phyloP scores from a whole-genome alignment of 2,797 vertebrate genomes.

The Pantherophis alleghaniensis region DNA sequence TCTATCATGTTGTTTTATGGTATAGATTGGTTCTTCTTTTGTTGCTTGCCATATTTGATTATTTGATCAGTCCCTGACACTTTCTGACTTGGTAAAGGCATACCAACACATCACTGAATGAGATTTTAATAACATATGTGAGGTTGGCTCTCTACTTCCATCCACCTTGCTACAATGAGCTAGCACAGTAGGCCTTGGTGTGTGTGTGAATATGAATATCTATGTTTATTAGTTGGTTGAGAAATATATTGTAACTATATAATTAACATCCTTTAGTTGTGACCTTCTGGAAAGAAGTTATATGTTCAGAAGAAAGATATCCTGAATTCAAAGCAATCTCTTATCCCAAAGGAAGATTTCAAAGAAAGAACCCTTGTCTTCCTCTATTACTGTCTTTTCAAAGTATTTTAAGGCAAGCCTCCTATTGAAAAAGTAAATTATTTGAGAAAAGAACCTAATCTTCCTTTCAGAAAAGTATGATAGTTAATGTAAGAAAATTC shows the following conservation, averaged over 20 bases:
- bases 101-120: not conserved
- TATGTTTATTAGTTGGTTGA: not conserved
- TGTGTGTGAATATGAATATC: not conserved
- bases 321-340: not conserved
- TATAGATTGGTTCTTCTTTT: not conserved
- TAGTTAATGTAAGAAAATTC: not conserved
- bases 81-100: not conserved
- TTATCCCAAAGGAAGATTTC: not conserved
- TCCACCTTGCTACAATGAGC: not conserved
- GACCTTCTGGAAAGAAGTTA: not conserved
- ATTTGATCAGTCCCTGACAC: not conserved
- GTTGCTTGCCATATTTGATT: not conserved
- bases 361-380: not conserved
- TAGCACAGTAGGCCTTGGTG: not conserved
- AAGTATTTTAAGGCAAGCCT: not conserved
- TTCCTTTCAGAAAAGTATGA: not conserved
- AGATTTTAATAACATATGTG: not conserved
- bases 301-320: not conserved
- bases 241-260: not conserved
- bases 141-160: not conserved
- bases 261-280: not conserved
- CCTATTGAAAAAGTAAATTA: not conserved
- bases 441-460: not conserved
- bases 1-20: not conserved
- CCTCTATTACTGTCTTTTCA: not conserved